Evolutionary conservation across 2,113 vertebrate genomes (phyloP), one percentile per base, ranked within the genome.

Genomic region (Chunga burmeisteri): DNA sequence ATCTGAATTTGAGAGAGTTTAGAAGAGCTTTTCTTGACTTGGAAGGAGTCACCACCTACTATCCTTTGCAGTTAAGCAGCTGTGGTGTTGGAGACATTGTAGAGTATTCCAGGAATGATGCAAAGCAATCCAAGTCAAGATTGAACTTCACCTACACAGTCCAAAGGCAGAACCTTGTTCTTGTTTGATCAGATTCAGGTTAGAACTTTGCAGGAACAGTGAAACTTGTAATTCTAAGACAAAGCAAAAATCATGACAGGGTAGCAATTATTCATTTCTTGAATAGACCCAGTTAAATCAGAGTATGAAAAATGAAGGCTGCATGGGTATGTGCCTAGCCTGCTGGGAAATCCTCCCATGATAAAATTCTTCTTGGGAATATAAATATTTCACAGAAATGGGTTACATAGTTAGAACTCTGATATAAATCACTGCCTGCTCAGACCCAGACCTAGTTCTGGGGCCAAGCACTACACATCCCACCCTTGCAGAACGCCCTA

Each of bases 271-370:
- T 3, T 96, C 80, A 89, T 86, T 83, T 90, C 62, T 67, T 55
- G 32, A 85, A 65, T 2, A 93, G 81, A 94, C 95, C 97, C 67
- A 94, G 87, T 97, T 97, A 96, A 70, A 88, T 95, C 94, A 95
- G 62, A 73, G 32, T 42, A 74, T 93, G 95, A 97, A 93, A 95
- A 97, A 96, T 96, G 94, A 93, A 93, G 71, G 46, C 66, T 89
- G 53, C 56, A 38, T 22, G 92, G 62, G 52, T 85, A 75, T 42
- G 42, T 46, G 53, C 30, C 58, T 72, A 85, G 72, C 74, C 73
- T 94, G 63, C 91, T 93, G 55, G 84, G 74, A 95, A 96, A 94
- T 73, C 38, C 36, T 96, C 81, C 81, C 83, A 49, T 75, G 91
- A 85, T 44, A 94, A 75, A 85, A 66, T 50, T 65, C 62, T 93